Base-by-base conservation (phyloP, 1,140 invertebrate species). In the Drosophila auraria region DNA sequence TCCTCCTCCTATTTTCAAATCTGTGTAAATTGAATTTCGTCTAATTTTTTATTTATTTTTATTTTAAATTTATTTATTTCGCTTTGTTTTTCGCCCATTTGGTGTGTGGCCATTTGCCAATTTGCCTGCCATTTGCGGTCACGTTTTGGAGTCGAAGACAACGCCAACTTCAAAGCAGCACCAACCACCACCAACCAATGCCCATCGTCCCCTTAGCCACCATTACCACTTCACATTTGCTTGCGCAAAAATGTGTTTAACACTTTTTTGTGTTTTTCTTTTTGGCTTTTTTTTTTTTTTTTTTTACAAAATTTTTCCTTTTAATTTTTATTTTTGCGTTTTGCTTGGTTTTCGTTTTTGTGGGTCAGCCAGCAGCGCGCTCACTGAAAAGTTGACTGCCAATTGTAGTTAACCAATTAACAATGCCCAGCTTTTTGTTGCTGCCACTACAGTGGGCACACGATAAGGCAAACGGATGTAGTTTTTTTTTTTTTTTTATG, bases 331-430 rank as follows among this genome's bases (percentile, higher is more conserved):
- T 54, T 65, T 68, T 68, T 74, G 50, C 36, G 56, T 61, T 80
- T 87, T 81, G 54, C 36, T n/a, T 57, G 54, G 54, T 25, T 20
- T 57, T 57, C 36, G 54, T 6, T 25, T 57, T 57, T 40, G 60
- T 87, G 77, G 83, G 83, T 87, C 84, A 87, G 68, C 27, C 27
- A 30, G 25, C 25, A 25, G 27, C 27, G 27, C 66, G 68, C 71
- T 74, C 86, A 83, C 82, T 87, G 61, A 82, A 87, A 86, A 79
- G 44, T 66, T 68, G 75, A 78, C 80, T 86, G 65, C 65, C 79
- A 79, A 86, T 83, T 80, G 80, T 83, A 87, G 80, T 87, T 89
- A 87, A 87, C 80, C 80, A 87, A 83, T 87, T 87, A 83, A 76
- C 68, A 47, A 70, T 53, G 30, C 40, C 47, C 47, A 23, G 33